These are phyloP conservation scores for Galagoides demidoff DNA, from an alignment of 2,797 vertebrate genomes.

Conservation along the genomic window DNA sequence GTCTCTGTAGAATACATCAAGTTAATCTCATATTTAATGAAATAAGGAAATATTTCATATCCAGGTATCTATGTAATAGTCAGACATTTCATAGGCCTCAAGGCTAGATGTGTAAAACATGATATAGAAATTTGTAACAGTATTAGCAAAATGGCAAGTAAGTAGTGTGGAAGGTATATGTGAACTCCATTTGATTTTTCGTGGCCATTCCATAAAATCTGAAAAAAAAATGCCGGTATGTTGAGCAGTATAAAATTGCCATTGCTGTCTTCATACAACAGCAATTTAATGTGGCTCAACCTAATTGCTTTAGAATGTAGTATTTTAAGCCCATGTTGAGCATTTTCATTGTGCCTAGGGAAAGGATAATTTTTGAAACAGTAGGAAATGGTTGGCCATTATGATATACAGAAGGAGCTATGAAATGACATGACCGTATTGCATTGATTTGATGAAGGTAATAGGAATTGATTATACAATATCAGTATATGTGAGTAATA, in stretches of 20 bases:
- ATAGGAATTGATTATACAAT: background rate
- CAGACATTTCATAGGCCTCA: background rate
- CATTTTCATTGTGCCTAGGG: background rate
- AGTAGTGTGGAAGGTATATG: background rate
- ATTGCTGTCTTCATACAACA: constrained; percentile 9
- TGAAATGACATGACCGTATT: background rate
- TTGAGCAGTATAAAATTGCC: constrained; percentile 8
- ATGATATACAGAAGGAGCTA: background rate
- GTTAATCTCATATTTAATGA: constrained; percentile 41
- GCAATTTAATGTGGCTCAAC: background rate
- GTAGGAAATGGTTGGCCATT: background rate
- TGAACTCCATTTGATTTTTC: background rate
- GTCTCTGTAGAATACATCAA: background rate
- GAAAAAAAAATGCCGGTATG: constrained; percentile 8
- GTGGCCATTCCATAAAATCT: background rate
- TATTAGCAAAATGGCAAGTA: background rate
- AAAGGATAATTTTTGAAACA: constrained; percentile 42
- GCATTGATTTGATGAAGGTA: constrained; percentile 16
- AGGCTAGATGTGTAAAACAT: background rate
- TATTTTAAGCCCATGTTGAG: constrained; percentile 16
- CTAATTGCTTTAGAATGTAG: constrained; percentile 32
- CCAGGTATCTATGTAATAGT: background rate
- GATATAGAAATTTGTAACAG: constrained; percentile 8
- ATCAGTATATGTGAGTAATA: background rate
- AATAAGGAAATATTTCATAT: constrained; percentile 35